These are phyloP conservation scores for Neoitamus cyanurus DNA, from an alignment of 2,888 invertebrate genomes.

Conservation along the genomic window DNA sequence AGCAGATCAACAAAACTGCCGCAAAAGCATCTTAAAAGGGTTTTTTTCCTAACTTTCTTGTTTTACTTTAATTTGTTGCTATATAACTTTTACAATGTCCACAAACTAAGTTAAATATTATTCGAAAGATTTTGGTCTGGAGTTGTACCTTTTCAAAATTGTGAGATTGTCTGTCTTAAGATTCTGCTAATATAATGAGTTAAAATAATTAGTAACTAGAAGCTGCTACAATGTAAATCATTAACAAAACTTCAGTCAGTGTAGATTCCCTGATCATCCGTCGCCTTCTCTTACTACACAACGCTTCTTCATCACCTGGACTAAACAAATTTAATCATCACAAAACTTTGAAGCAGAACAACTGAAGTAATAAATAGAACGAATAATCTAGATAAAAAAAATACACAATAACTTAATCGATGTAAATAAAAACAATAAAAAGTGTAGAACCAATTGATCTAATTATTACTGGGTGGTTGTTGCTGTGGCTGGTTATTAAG, in stretches of 20 bases:
- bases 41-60: too few relatives aligned
- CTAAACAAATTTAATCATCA: not conserved
- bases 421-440: slow-evolving; percentile 8
- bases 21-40: too few relatives aligned
- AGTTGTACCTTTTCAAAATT: too few relatives aligned
- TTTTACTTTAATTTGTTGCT: too few relatives aligned
- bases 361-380: not conserved
- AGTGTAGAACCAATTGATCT: slow-evolving; percentile 14
- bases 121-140: too few relatives aligned
- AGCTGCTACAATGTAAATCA: not conserved
- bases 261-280: not conserved
- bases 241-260: not conserved
- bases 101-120: too few relatives aligned
- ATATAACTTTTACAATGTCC: too few relatives aligned
- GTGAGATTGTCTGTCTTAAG: too few relatives aligned
- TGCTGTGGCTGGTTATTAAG: slow-evolving; percentile 58
- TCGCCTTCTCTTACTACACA: not conserved
- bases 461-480: slow-evolving; percentile 45
- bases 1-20: too few relatives aligned
- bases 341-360: slow-evolving; percentile 12
- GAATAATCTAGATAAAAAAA: not conserved
- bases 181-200: not conserved
- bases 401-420: not conserved
- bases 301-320: not conserved
- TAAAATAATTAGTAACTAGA: not conserved